Evolutionary conservation across 2,888 invertebrate species (phyloP).

Genomic region (Fragum fragum): DNA sequence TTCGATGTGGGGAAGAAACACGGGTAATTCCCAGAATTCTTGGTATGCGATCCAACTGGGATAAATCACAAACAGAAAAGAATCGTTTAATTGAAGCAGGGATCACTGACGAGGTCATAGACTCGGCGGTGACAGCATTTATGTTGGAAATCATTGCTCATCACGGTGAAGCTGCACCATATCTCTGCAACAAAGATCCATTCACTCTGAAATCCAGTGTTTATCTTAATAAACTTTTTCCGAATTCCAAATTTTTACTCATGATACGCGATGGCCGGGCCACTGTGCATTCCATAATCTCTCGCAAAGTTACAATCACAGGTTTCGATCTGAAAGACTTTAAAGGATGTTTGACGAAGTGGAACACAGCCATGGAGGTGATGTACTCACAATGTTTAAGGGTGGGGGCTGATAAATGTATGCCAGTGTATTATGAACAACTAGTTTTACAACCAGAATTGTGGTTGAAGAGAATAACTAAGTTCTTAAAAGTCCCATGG

Average conservation of each 20-base stretch:
- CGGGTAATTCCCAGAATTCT: slow-evolving; percentile 98
- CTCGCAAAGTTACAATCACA: slow-evolving; percentile 95
- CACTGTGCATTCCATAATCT: slow-evolving; percentile 99
- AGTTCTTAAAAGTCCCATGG: slow-evolving; percentile 97
- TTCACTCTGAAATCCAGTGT: slow-evolving; percentile 98
- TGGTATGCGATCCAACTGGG: slow-evolving; percentile 98
- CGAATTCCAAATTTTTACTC: slow-evolving; percentile 98
- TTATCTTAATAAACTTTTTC: slow-evolving; percentile 97
- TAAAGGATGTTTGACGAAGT: slow-evolving; percentile 96
- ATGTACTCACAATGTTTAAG: slow-evolving; percentile 90
- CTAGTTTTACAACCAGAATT: slow-evolving; percentile 96
- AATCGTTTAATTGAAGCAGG: slow-evolving; percentile 81
- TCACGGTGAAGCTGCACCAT: slow-evolving; percentile 96
- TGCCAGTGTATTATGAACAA: slow-evolving; percentile 98
- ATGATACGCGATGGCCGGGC: slow-evolving; percentile 99
- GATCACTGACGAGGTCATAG: slow-evolving; percentile 96
- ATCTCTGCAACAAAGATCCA: slow-evolving; percentile 99
- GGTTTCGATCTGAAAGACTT: slow-evolving; percentile 98
- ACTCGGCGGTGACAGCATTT: slow-evolving; percentile 98
- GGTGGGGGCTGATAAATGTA: slow-evolving; percentile 89
- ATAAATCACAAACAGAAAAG: slow-evolving; percentile 90
- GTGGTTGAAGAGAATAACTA: slow-evolving; percentile 95
- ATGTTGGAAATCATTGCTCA: slow-evolving; percentile 93
- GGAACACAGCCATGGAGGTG: slow-evolving; percentile 97
- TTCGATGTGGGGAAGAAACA: slow-evolving; percentile 97